Evolutionary conservation across 2,888 invertebrate genomes (phyloP).

Genomic region (Zootermopsis nevadensis): DNA sequence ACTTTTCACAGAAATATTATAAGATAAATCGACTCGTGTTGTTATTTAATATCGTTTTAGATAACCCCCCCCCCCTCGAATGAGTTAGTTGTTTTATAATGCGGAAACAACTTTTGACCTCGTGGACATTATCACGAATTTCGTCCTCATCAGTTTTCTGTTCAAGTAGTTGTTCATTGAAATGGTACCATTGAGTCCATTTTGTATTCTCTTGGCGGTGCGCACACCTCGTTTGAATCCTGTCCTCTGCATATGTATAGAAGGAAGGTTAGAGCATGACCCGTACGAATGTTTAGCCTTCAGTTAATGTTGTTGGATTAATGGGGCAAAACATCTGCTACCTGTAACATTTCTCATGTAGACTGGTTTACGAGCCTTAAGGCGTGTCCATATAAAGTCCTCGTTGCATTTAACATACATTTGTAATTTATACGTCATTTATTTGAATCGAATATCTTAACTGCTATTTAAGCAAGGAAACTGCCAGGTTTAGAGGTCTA

Average conservation of each 20-base stretch:
- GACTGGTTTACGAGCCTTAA: background rate
- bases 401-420: too few species aligned
- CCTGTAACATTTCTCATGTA: background rate
- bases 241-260: background rate
- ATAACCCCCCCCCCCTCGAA: too few species aligned
- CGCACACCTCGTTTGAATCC: background rate
- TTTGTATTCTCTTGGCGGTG: background rate
- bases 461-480: too few species aligned
- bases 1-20: too few species aligned
- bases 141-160: background rate
- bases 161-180: background rate
- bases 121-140: background rate
- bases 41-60: too few species aligned
- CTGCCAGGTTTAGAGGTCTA: too few species aligned
- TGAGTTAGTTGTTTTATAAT: too few species aligned
- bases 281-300: constrained; percentile 10
- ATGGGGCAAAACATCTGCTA: background rate
- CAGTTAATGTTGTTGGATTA: background rate
- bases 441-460: too few species aligned
- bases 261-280: constrained; percentile 2
- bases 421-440: too few species aligned
- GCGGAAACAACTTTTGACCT: too few species aligned
- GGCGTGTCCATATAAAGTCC: background rate
- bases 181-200: background rate
- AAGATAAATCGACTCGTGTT: too few species aligned